A percentile compares a stretch with the other conserved stretches of the same genome.
phyloP scores from a whole-genome alignment of 2,113 vertebrate species.

The Scolopax mira region DNA sequence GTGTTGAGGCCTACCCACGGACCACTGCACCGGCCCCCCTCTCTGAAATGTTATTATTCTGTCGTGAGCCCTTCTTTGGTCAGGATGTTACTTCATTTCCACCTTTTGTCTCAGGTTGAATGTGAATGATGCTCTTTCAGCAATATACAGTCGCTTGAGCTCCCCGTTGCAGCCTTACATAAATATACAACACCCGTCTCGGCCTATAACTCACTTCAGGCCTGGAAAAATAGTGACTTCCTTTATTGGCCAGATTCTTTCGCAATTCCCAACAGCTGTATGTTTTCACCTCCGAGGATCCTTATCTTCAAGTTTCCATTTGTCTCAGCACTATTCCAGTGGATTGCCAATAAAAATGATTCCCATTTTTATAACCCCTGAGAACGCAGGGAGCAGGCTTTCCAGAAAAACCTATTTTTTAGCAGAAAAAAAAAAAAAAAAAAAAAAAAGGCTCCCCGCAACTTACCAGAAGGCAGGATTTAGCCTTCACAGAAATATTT shows the following conservation, averaged over 20 bases:
- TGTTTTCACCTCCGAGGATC: constrained; percentile 84
- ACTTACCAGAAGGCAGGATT: constrained; percentile 55
- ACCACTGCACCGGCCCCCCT: constrained; percentile 70
- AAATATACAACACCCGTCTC: constrained; percentile 95
- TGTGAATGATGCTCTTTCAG: constrained; percentile 96
- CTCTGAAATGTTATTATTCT: constrained; percentile 93
- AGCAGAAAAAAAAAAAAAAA: background rate
- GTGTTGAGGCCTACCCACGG: constrained; percentile 74
- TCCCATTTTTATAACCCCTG: constrained; percentile 85
- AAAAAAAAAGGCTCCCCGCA: background rate
- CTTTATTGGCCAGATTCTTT: constrained; percentile 96
- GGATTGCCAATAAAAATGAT: constrained; percentile 86
- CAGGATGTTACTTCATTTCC: constrained; percentile 99
- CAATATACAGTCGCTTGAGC: constrained; percentile 93
- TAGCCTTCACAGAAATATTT: constrained; percentile 59
- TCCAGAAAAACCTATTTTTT: constrained; percentile 56
- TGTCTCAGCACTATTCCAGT: constrained; percentile 82
- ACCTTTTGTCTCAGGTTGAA: constrained; percentile 96
- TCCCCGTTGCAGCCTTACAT: constrained; percentile 92
- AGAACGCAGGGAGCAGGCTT: constrained; percentile 68
- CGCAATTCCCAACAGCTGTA: constrained; percentile 87
- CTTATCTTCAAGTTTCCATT: constrained; percentile 88
- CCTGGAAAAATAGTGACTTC: constrained; percentile 98
- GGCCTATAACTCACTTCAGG: constrained; percentile 87
- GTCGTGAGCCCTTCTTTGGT: constrained; percentile 88